phyloP scores from a whole-genome alignment of 2,113 vertebrate species.

The Rhinolophus ferrumequinum region DNA sequence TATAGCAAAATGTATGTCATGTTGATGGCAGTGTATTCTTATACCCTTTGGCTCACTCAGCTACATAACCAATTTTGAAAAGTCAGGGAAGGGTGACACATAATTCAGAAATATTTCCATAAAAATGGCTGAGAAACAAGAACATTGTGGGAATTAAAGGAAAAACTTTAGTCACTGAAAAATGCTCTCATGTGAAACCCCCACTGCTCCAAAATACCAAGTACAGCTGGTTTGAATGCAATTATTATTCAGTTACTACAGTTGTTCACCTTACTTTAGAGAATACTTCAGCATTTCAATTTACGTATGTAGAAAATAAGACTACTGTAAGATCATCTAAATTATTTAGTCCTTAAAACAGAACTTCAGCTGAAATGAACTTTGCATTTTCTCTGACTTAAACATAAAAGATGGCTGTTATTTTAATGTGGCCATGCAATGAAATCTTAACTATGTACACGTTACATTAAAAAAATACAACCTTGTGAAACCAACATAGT shows the following conservation, averaged over 20 bases:
- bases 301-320: constrained; percentile 17
- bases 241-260: not conserved
- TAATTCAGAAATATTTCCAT: constrained; percentile 63
- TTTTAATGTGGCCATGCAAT: not conserved
- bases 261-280: not conserved
- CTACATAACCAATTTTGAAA: constrained; percentile 61
- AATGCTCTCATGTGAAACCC: constrained; percentile 4
- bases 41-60: constrained; percentile 31
- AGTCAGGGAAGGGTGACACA: constrained; percentile 45
- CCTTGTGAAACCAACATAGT: not conserved
- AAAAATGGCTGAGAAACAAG: constrained; percentile 56
- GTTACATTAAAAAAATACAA: not conserved
- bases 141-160: constrained; percentile 58
- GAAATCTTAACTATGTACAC: not conserved
- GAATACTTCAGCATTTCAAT: not conserved
- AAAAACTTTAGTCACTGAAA: constrained; percentile 41
- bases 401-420: not conserved
- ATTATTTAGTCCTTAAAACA: constrained; percentile 57
- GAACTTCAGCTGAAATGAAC: not conserved
- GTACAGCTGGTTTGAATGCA: constrained; percentile 4
- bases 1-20: not conserved
- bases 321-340: not conserved
- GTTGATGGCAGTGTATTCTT: not conserved
- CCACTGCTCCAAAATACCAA: not conserved
- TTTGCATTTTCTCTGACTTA: constrained; percentile 14